Conservation (phyloP, 2,888 invertebrate species). For the Drosophila siamana region DNA sequence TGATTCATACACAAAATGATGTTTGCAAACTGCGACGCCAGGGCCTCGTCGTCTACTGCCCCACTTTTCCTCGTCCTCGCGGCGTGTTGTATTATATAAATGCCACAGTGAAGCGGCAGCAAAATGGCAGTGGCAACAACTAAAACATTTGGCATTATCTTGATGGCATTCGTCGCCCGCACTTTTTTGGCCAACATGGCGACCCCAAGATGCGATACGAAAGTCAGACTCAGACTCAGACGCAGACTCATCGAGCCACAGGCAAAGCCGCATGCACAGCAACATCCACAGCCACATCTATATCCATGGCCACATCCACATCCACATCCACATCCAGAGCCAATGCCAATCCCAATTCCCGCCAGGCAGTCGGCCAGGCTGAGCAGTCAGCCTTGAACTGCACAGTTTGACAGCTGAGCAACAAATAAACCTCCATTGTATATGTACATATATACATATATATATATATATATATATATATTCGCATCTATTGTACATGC, state of each 20-base stretch:
- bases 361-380: constrained; percentile 40
- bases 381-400: constrained; percentile 70
- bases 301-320: not conserved
- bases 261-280: too few species aligned
- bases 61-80: too few species aligned
- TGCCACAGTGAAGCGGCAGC: constrained; percentile 33
- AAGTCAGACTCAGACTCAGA: constrained; percentile 4
- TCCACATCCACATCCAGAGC: constrained; percentile 18
- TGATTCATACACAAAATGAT: constrained; percentile 57
- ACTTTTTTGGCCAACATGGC: constrained; percentile 42
- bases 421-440: constrained; percentile 39
- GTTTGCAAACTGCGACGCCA: constrained; percentile 39
- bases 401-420: constrained; percentile 74
- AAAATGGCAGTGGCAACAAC: constrained; percentile 49
- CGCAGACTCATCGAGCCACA: not conserved
- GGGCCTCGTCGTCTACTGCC: too few species aligned
- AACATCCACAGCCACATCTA: not conserved
- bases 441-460: constrained; percentile 1
- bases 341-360: constrained; percentile 54
- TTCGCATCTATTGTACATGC: constrained; percentile 3
- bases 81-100: constrained; percentile 67
- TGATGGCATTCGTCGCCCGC: constrained; percentile 64
- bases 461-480: not conserved
- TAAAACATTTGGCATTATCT: constrained; percentile 67
- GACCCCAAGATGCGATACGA: constrained; percentile 37